A percentile compares a stretch with the other conserved stretches of the same genome.
These are phyloP conservation scores for Drosophila baimaii DNA, from an alignment of 1,140 invertebrate species.

Conservation along the genomic window DNA sequence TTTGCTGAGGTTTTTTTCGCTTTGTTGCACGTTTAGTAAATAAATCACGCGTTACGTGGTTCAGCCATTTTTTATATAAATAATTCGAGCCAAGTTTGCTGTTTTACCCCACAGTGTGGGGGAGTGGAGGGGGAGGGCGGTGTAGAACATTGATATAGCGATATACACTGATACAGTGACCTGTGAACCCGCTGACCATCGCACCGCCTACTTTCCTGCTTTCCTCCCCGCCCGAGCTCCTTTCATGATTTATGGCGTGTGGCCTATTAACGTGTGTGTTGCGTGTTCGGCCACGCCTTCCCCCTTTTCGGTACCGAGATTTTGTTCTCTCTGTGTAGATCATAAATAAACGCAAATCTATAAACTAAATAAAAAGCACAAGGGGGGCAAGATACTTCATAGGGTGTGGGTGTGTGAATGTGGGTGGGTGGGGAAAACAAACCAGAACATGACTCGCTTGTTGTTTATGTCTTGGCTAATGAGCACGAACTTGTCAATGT, in stretches of 20 bases:
- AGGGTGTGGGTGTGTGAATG: too few relatives aligned
- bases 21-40: conserved; percentile 81
- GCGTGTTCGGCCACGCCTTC: conserved; percentile 42
- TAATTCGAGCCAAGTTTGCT: conserved; percentile 71
- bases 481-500: conserved; percentile 83
- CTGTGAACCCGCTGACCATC: conserved; percentile 48
- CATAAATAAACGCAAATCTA: conserved; percentile 82
- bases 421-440: conserved; percentile 9
- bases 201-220: conserved; percentile 41
- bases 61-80: conserved; percentile 79
- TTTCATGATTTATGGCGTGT: conserved; percentile 78
- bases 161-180: conserved; percentile 53
- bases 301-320: neutral
- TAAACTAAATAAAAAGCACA: conserved; percentile 73
- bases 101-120: conserved; percentile 30
- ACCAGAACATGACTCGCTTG: conserved; percentile 48
- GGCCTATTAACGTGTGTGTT: conserved; percentile 69
- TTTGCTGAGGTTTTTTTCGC: conserved; percentile 72
- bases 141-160: conserved; percentile 46
- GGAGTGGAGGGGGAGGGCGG: neutral
- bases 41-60: conserved; percentile 79
- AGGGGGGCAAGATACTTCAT: neutral
- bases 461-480: conserved; percentile 67
- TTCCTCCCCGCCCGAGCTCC: conserved; percentile 9
- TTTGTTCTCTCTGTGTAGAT: conserved; percentile 43